phyloP scores from a whole-genome alignment of 2,888 invertebrate species.

The Drosophila paramelanica region DNA sequence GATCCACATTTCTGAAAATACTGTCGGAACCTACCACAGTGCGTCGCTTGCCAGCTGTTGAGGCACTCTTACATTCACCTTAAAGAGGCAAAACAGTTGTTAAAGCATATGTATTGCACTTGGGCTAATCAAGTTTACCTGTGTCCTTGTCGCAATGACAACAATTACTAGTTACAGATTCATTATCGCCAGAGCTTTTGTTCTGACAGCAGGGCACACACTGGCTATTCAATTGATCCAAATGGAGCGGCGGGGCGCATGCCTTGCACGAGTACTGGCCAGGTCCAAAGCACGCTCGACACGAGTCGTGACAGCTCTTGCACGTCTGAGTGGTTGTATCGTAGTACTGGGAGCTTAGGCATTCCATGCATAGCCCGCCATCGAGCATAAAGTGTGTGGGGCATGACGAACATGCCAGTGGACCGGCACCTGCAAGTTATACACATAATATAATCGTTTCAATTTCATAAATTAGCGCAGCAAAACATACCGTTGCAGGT shows the following conservation, averaged over 20 bases:
- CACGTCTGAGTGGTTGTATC: conserved; percentile 89
- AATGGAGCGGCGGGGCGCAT: conserved; percentile 88
- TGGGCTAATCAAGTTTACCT: conserved; percentile 27
- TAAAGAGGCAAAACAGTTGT: conserved; percentile 18
- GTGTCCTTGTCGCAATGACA: conserved; percentile 64
- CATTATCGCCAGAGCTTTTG: conserved; percentile 86
- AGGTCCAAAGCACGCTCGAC: conserved; percentile 89
- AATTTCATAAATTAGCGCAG: background rate
- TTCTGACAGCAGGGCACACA: conserved; percentile 91
- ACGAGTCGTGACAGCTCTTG: conserved; percentile 88
- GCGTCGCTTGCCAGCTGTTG: conserved; percentile 90
- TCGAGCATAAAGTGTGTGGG: conserved; percentile 90
- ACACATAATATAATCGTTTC: conserved; percentile 2
- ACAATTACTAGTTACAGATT: conserved; percentile 85
- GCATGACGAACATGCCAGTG: conserved; percentile 90
- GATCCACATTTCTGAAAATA: conserved; percentile 43
- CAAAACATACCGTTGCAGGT: conserved; percentile 90
- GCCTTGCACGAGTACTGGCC: conserved; percentile 89
- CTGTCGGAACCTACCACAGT: conserved; percentile 84
- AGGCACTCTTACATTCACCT: conserved; percentile 91
- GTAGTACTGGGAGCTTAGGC: conserved; percentile 90
- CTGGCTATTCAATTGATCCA: conserved; percentile 90
- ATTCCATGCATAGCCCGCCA: conserved; percentile 91
- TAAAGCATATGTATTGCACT: background rate
- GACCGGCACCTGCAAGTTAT: conserved; percentile 87